Conservation (phyloP, 2,797 vertebrate species). For the Melanotaenia pygmaea region DNA sequence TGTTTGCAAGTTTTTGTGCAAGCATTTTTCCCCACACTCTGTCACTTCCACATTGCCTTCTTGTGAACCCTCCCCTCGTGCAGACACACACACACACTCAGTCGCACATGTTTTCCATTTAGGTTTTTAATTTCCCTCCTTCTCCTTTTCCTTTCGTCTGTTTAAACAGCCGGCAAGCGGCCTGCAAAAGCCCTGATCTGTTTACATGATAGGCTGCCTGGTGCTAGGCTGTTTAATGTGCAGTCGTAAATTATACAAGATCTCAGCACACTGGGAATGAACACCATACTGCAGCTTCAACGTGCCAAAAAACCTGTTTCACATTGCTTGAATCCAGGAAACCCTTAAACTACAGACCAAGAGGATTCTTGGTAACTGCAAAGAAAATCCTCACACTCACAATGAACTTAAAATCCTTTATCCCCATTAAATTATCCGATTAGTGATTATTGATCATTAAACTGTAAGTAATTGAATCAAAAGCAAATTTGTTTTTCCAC, state of each 20-base stretch:
- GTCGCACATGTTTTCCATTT: conserved; percentile 85
- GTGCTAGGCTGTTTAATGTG: conserved; percentile 80
- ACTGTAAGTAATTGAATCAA: conserved; percentile 17
- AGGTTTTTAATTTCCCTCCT: conserved; percentile 90
- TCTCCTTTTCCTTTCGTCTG: conserved; percentile 88
- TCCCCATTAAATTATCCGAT: conserved; percentile 15
- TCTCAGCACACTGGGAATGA: conserved; percentile 72
- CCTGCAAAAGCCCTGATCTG: conserved; percentile 79
- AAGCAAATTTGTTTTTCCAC: conserved; percentile 43
- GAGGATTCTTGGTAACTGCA: conserved; percentile 23
- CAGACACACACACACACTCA: conserved; percentile 39
- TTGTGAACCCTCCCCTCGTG: conserved; percentile 71
- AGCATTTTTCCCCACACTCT: conserved; percentile 76
- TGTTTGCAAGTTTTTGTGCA: conserved; percentile 67
- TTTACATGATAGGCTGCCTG: conserved; percentile 80
- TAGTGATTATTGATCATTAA: conserved; percentile 22
- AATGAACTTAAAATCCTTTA: conserved; percentile 13
- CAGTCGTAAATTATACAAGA: conserved; percentile 79
- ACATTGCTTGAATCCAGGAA: conserved; percentile 52
- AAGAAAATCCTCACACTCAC: conserved; percentile 16
- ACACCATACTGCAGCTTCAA: conserved; percentile 65
- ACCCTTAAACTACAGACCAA: conserved; percentile 43
- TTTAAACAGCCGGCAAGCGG: conserved; percentile 79
- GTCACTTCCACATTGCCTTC: conserved; percentile 87
- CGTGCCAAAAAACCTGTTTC: conserved; percentile 73